phyloP scores from a whole-genome alignment of 2,797 vertebrate genomes.

The Bufotes viridis region DNA sequence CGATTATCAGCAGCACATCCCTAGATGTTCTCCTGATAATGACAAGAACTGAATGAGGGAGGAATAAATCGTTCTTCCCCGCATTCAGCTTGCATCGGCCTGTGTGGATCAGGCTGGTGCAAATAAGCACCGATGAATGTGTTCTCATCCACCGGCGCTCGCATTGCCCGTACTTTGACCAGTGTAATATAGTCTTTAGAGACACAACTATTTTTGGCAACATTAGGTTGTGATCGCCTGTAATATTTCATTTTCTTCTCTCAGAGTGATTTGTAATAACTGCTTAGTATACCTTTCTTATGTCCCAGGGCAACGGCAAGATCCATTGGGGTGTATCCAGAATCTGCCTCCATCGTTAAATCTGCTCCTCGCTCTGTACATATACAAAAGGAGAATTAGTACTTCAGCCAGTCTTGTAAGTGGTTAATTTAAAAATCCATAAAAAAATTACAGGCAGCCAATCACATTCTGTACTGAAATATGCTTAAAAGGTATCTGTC shows the following conservation, averaged over 20 bases:
- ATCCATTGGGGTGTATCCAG: conserved; percentile 94
- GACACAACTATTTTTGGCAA: not conserved
- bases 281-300: conserved; percentile 81
- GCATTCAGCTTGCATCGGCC: too few relatives aligned
- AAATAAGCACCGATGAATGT: too few relatives aligned
- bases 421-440: not conserved
- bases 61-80: too few relatives aligned
- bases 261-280: not conserved
- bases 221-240: not conserved
- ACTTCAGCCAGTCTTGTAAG: not conserved
- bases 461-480: not conserved
- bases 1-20: too few relatives aligned
- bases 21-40: too few relatives aligned
- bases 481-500: too few relatives aligned
- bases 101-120: too few relatives aligned
- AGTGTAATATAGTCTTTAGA: too few relatives aligned
- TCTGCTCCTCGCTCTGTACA: conserved; percentile 86
- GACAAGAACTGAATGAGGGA: too few relatives aligned
- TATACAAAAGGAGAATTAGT: conserved; percentile 52
- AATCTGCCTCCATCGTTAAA: conserved; percentile 92
- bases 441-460: not conserved
- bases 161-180: too few relatives aligned
- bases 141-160: too few relatives aligned
- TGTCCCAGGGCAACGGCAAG: conserved; percentile 92
- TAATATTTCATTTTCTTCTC: not conserved